Base-by-base conservation (phyloP, 2,888 invertebrate genomes). In the Cyclophora punctaria region DNA sequence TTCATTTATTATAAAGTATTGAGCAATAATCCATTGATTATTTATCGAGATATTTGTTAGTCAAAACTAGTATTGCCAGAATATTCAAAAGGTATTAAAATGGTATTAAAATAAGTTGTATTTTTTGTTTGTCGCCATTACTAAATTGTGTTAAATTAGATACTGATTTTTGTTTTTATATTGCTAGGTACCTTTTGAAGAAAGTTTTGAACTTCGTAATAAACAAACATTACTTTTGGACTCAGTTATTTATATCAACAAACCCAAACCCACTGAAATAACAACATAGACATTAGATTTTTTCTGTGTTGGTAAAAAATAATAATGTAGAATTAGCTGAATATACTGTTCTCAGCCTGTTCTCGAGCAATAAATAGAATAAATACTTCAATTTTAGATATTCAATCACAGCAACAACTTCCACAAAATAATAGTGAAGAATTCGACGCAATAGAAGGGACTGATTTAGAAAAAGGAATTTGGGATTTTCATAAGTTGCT, bases 401-500 rank as follows among this genome's bases (percentile, higher is more conserved):
- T 57, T 54, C 20, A 20, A 20, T 45, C 52, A 35, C 55, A 20
- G 45, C 57, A 60, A 57, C 6, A 3, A 47, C 59, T 58, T 56
- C 57, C 54, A 58, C 61, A 58, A 62, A 57, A 63, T 60, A 59
- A 60, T 57, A 58, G 44, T 50, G 58, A 63, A 41, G 53, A 59
- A 60, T 40, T 56, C 46, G 56, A 59, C 45, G 56, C 49, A 48
- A 59, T 50, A 53, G 53, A 56, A 60, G 48, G 47, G 7, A 58
- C 54, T 55, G 52, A 56, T 62, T 49, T 53, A 48, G 37, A 57
- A 52, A 58, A 53, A 46, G 52, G 53, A 53, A 58, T 59, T 55
- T 60, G 53, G 55, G 52, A 61, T 61, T 64, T 61, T 55, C 61
- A 58, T 51, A 53, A 61, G 51, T 56, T 60, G 53, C 57, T 62